Evolutionary conservation across 2,797 vertebrate genomes (phyloP), one percentile per base, ranked within the genome.

Genomic region (Tachyglossus aculeatus): DNA sequence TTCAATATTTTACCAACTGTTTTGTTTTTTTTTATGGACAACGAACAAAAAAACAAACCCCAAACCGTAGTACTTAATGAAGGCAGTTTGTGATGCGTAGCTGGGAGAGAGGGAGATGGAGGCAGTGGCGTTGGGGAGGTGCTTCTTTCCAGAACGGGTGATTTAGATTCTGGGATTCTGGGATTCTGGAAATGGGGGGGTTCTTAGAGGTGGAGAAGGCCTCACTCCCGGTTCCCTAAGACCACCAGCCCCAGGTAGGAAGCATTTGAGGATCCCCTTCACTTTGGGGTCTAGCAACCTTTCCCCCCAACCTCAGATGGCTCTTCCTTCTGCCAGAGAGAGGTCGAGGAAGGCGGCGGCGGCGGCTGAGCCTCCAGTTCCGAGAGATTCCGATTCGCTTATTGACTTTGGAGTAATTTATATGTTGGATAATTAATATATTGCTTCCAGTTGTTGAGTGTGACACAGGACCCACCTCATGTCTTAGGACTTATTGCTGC

Each of bases 371-470:
- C 44, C 19, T 78, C 82, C 71, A 63, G 62, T 80, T 80, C 10
- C 3, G 68, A 66, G 74, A 80, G 71, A 56, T 71, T 78, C 68
- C 75, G 53, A 71, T 78, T 78, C 79, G 52, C 84, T 67, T 55
- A 61, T 82, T 55, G 76, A 79, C 74, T 80, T 78, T 88, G 69
- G 85, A 87, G 4, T 90, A 83, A 89, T 86, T 85, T 90, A 74
- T 88, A 68, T 74, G 83, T 73, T 80, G 81, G 63, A 83, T 86
- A 83, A 78, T 82, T 88, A 87, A 89, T 88, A 87, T 84, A 87
- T 87, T 87, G 71, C 71, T 64, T 87, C 86, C 54, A 13, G 71
- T 57, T 73, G 80, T 82, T 81, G 70, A 45, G 3, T 72, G 40
- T n/a, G n/a, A n/a, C n/a, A n/a, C n/a, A n/a, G n/a, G n/a, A n/a